phyloP scores from a whole-genome alignment of 2,888 invertebrate genomes.

The Drosophila gaucha region DNA sequence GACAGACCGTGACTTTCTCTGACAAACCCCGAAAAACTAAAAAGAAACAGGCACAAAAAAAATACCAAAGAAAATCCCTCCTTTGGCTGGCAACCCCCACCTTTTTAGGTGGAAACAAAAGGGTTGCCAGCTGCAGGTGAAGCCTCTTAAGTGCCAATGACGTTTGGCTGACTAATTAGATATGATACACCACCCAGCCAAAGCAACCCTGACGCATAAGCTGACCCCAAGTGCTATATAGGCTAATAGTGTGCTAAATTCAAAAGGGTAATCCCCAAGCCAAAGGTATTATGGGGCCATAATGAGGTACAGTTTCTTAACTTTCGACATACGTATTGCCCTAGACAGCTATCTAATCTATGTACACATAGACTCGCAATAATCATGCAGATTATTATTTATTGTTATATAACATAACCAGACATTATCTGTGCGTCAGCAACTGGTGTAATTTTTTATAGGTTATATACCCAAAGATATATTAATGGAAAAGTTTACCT shows the following conservation, averaged over 20 bases:
- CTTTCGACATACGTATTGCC: constrained; percentile 1
- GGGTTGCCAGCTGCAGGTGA: constrained; percentile 45
- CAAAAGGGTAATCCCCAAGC: constrained; percentile 3
- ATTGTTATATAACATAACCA: constrained; percentile 19
- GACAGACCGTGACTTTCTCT: constrained; percentile 54
- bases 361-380: neutral
- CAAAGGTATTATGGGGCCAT: neutral
- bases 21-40: neutral
- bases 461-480: neutral
- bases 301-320: neutral
- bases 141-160: constrained; percentile 60
- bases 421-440: constrained; percentile 31
- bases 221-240: constrained; percentile 15
- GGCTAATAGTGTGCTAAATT: constrained; percentile 27
- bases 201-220: constrained; percentile 34
- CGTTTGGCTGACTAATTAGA: constrained; percentile 64
- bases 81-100: constrained; percentile 16
- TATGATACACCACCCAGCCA: constrained; percentile 19
- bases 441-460: constrained; percentile 23
- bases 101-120: constrained; percentile 15
- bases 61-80: constrained; percentile 17
- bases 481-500: constrained; percentile 3
- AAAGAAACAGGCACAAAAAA: constrained; percentile 4
- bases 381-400: constrained; percentile 28
- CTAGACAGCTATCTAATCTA: constrained; percentile 35